phyloP scores from a whole-genome alignment of 2,888 invertebrate genomes.

The Melanostoma scalare region DNA sequence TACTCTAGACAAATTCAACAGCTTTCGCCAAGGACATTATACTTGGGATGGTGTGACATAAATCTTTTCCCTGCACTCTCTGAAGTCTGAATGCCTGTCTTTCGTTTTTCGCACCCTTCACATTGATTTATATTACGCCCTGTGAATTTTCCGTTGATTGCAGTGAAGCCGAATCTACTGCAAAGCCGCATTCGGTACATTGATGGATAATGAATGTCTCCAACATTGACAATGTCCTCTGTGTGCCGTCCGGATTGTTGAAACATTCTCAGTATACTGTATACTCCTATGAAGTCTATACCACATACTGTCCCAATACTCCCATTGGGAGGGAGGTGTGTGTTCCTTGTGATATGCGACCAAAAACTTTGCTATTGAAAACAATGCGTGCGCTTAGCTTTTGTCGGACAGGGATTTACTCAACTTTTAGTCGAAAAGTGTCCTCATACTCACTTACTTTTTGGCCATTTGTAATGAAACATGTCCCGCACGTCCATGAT shows the following conservation, averaged over 20 bases:
- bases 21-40: not conserved
- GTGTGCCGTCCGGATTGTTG: conserved; percentile 30
- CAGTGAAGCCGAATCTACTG: conserved; percentile 56
- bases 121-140: conserved; percentile 51
- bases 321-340: not conserved
- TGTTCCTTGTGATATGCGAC: conserved; percentile 43
- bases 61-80: conserved; percentile 31
- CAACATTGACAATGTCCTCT: conserved; percentile 45
- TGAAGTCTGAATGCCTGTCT: conserved; percentile 26
- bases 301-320: not conserved
- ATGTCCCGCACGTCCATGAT: conserved; percentile 43
- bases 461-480: conserved; percentile 57
- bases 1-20: conserved; percentile 52
- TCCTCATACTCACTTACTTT: conserved; percentile 38
- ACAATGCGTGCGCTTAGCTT: conserved; percentile 50
- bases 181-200: conserved; percentile 65
- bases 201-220: conserved; percentile 67
- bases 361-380: conserved; percentile 50
- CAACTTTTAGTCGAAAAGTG: conserved; percentile 46
- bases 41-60: conserved; percentile 25
- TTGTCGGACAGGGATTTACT: conserved; percentile 36
- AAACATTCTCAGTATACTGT: conserved; percentile 32
- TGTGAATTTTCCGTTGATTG: conserved; percentile 60
- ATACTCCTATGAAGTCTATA: not conserved
- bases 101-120: conserved; percentile 63